Evolutionary conservation across 2,113 vertebrate genomes (phyloP).

Genomic region (Nibea albiflora): DNA sequence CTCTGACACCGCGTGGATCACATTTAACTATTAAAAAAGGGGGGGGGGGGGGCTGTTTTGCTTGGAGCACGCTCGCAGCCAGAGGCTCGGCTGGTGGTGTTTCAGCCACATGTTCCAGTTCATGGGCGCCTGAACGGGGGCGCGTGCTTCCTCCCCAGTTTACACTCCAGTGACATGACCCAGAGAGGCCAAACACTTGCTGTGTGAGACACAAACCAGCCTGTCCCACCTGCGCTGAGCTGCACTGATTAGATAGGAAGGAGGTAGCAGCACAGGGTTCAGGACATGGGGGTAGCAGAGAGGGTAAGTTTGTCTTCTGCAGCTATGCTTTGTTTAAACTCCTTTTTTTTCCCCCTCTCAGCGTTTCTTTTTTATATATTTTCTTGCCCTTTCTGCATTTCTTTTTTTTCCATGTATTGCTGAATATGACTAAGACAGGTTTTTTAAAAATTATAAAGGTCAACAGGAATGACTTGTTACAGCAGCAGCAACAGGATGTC

Average conservation of each 20-base stretch:
- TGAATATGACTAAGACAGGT: slow-evolving; percentile 31
- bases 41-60: slow-evolving; percentile 59
- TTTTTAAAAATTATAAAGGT: slow-evolving; percentile 40
- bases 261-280: slow-evolving; percentile 43
- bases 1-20: slow-evolving; percentile 65
- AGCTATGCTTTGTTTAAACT: slow-evolving; percentile 29
- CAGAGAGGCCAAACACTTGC: slow-evolving; percentile 67
- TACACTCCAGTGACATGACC: slow-evolving; percentile 74
- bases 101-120: slow-evolving; percentile 76
- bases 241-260: slow-evolving; percentile 76
- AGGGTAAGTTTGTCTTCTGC: slow-evolving; percentile 50
- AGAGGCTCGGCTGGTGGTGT: slow-evolving; percentile 59
- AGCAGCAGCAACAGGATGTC: slow-evolving; percentile 39
- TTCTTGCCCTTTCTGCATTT: slow-evolving; percentile 20
- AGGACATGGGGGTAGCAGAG: slow-evolving; percentile 19
- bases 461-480: slow-evolving; percentile 41
- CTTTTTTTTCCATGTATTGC: slow-evolving; percentile 11
- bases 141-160: slow-evolving; percentile 72
- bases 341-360: slow-evolving; percentile 13
- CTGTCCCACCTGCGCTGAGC: slow-evolving; percentile 72
- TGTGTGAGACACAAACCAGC: slow-evolving; percentile 70
- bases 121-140: slow-evolving; percentile 60
- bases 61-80: slow-evolving; percentile 67
- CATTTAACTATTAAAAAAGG: slow-evolving; percentile 71
- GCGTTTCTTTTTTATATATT: slow-evolving; percentile 9